Base-by-base conservation (phyloP, 2,888 invertebrate species). In the Eupelmus urozonus region DNA sequence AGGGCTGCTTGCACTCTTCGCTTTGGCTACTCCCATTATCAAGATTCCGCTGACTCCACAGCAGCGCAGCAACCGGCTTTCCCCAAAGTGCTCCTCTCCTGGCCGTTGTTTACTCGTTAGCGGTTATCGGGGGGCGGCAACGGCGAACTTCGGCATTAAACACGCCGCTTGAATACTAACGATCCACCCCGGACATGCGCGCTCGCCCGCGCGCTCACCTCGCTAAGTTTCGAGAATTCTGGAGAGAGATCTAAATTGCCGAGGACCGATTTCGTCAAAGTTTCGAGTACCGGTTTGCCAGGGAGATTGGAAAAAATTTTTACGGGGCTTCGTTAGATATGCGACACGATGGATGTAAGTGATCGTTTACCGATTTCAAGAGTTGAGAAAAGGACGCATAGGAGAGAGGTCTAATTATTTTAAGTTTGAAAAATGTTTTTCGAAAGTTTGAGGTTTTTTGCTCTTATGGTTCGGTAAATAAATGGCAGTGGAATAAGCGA, bases 31-130 rank as follows among this genome's bases (percentile, higher is more conserved):
- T 67, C 7, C 42, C 62, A 5, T 59, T 69, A 76, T 60, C 67
- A 67, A 70, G 55, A 70, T 62, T 71, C 62, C 18, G 75, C 71
- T 76, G 79, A 79, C 55, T 78, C 63, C 53, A 20, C 76, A 11
- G 23, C 7, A 1, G 67, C 9, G 42, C 20, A 3, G 18, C 53
- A 2, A 11, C 49, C 40, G 45, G 40, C 16, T 7, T 53, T 45
- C 13, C 27, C 4, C 5, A 11, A 3, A 49, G 66, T 49, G 60
- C 63, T 45, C 59, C n/a, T 9, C 60, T 16, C 27, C 40, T n/a
- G 49, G 57, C 69, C 60, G 70, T 76, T 78, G 74, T 81, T 82
- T 78, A 80, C 74, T 81, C 80, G 78, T 78, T 78, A 82, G 80
- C 67, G 78, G 79, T 80, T 79, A 79, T 79, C 78, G 73, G 25